A percentile compares a stretch with the other conserved stretches of the same genome.
Conservation (phyloP, 2,797 vertebrate species). For the Peromyscus aztecus region DNA sequence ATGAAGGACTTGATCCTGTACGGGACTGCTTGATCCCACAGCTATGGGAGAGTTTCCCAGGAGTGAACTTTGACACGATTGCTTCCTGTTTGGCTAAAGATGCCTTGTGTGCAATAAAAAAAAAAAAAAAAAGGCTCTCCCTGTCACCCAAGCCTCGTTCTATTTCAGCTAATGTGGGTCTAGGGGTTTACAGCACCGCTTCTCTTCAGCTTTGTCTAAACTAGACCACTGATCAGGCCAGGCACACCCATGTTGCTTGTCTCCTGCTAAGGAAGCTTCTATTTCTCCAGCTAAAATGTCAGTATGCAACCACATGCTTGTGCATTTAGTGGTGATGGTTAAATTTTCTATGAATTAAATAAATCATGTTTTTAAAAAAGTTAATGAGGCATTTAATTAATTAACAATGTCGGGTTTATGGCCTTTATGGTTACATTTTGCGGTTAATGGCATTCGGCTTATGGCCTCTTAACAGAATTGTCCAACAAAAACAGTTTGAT, state of each 20-base stretch:
- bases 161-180: constrained; percentile 10
- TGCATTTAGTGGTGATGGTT: constrained; percentile 81
- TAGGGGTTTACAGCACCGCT: constrained; percentile 19
- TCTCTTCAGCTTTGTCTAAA: constrained; percentile 66
- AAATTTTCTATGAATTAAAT: constrained; percentile 89
- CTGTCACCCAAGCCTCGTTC: not conserved
- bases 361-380: constrained; percentile 90
- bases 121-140: not conserved
- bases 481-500: constrained; percentile 82
- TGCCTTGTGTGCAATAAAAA: not conserved
- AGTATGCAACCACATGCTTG: constrained; percentile 81
- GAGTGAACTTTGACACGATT: not conserved
- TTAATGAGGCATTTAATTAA: constrained; percentile 92
- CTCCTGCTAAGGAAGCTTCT: not conserved
- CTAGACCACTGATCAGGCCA: constrained; percentile 31
- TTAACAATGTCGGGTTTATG: constrained; percentile 90
- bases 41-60: not conserved
- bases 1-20: not conserved
- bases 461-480: constrained; percentile 86
- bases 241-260: not conserved
- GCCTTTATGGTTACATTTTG: constrained; percentile 90
- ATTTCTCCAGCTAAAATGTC: constrained; percentile 68
- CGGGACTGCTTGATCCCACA: not conserved
- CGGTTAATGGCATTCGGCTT: constrained; percentile 88
- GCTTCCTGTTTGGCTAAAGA: constrained; percentile 17